Base-by-base conservation (phyloP, 2,888 invertebrate genomes). In the Isoperla grammatica region DNA sequence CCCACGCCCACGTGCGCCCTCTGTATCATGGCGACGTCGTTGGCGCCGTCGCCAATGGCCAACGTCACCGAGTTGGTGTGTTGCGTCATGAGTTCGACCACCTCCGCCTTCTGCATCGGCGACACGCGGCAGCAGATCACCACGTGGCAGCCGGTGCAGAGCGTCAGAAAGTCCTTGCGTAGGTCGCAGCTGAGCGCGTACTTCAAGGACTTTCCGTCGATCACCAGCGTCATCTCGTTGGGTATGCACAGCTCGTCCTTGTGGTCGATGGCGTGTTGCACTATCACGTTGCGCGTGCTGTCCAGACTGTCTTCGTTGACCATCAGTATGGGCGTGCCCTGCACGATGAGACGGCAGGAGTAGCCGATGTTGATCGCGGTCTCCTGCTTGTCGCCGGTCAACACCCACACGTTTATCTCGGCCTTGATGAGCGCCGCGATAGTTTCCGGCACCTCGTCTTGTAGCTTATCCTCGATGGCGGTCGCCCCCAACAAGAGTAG, bases 321-420 rank as follows among this genome's bases (percentile, higher is more conserved):
- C 64, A 93, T 82, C 64, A 94, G 78, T 57, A 96, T 80, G 66
- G 90, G 90, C 88, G 94, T 95, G 68, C 84, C 82, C 70, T 88
- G 83, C 59, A 86, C 84, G 61, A 98, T 84, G 65, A 98, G 83
- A 61, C 83, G 82, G 70, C 95, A 94, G 1, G 97, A 95, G 76
- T 95, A 93, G 49, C 96, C 97, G 72, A 99, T 98, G 77, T 99
- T 99, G 70, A 99, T 96, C 67, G 99, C 99, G 19, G 99, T 99
- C 78, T 99, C 99, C 76, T 97, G 95, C 75, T 99, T 99, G 78
- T 99, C 99, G 2, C 99, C 99, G 0, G 99, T 99, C 69, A 99
- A 78, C 59, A 99, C 92, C 99, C 99, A 99, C 65, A 99, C 85
- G 73, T 87, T 86, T 68, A 97, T 96, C 73, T 94, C 95, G 12